phyloP scores from a whole-genome alignment of 2,113 vertebrate species.

The Eira barbara region DNA sequence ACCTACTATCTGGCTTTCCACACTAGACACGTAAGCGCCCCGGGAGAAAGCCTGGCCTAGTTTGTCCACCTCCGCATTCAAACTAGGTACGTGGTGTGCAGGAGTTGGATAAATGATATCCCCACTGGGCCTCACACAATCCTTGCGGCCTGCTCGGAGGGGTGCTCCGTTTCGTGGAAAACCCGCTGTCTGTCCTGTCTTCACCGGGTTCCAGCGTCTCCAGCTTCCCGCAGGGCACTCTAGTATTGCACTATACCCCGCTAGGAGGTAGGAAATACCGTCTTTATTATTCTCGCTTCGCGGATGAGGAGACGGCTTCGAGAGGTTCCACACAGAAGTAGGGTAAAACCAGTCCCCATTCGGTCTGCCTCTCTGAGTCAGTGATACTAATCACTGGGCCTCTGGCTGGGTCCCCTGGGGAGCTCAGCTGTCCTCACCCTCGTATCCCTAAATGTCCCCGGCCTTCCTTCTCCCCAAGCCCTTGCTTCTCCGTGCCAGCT shows the following conservation, averaged over 20 bases:
- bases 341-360: neutral
- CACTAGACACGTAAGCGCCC: neutral
- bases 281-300: neutral
- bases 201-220: neutral
- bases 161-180: neutral
- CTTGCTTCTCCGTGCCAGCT: neutral
- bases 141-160: neutral
- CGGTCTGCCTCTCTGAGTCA: neutral
- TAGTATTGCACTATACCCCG: neutral
- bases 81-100: neutral
- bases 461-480: neutral
- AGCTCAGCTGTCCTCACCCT: neutral
- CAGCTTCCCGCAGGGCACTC: neutral
- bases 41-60: neutral
- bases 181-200: neutral
- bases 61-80: neutral
- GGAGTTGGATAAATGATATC: neutral
- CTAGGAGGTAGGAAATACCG: neutral
- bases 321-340: neutral
- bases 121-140: neutral
- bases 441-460: neutral
- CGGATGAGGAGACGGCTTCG: neutral
- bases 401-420: neutral
- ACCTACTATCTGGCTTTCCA: neutral
- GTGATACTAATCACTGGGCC: neutral